Conservation (phyloP, 2,113 vertebrate genomes). For the Crotalus horridus region DNA sequence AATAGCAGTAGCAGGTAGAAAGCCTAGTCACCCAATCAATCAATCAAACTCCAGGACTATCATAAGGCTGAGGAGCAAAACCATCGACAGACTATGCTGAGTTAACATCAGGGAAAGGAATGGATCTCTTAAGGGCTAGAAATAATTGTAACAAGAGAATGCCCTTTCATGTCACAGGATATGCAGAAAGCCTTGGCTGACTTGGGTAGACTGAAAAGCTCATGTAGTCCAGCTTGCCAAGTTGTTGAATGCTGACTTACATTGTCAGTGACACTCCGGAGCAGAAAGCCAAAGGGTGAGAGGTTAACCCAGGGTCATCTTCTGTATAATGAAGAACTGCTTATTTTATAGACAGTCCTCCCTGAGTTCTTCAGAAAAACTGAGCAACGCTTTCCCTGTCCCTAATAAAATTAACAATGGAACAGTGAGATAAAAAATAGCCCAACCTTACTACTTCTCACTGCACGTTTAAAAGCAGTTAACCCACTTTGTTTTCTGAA, state of each 20-base stretch:
- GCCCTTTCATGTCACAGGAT: neutral
- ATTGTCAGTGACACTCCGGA: neutral
- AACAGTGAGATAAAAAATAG: neutral
- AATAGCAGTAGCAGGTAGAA: neutral
- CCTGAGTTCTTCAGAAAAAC: neutral
- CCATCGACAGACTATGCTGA: neutral
- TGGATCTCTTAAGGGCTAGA: neutral
- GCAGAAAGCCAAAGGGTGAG: neutral
- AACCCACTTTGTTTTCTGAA: neutral
- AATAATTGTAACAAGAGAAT: neutral
- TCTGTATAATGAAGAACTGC: neutral
- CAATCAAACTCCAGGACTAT: neutral
- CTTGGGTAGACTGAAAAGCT: neutral
- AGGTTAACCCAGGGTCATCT: neutral
- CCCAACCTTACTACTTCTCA: fast-evolving
- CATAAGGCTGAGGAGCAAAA: neutral
- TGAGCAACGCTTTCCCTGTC: neutral
- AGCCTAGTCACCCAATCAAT: neutral
- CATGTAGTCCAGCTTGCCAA: neutral
- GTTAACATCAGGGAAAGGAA: neutral
- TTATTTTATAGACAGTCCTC: neutral
- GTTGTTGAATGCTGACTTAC: neutral
- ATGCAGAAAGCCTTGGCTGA: neutral
- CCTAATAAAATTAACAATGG: neutral
- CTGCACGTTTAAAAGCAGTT: slow-evolving; percentile 14